Evolutionary conservation across 2,113 vertebrate species (phyloP), one percentile per base, ranked within the genome.

Genomic region (Chlorodrepanis virens): DNA sequence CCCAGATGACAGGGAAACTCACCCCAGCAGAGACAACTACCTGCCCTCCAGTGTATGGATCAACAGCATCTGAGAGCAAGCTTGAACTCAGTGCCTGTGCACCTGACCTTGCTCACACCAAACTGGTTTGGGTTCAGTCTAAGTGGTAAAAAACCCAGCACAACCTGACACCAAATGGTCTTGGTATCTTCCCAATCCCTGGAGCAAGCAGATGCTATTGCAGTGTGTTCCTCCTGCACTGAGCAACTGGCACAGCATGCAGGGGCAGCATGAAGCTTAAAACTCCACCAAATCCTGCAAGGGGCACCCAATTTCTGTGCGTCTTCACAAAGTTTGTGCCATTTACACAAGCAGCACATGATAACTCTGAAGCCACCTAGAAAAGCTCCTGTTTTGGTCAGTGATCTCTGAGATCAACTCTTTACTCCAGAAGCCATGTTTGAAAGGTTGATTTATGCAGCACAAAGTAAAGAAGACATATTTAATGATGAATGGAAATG

Each of bases 361-460:
- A 76, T 49, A 70, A 57, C 1, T 6, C 61, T 49, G 75, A 91
- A 93, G 37, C 24, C 40, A 53, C 45, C 31, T 40, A 63, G 52
- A 82, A 90, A 79, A 86, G 15, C 3, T 24, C 31, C 8, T 0
- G 3, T 91, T 92, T 94, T 59, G 59, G 71, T 93, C 91, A 78
- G 85, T 70, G 47, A 42, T 84, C 69, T 72, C 72, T 1, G 8
- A 91, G 56, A 94, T n/a, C 12, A 4, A 23, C 70, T 76, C 80
- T 90, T 90, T 84, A 69, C 75, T 75, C 88, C 21, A 14, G 75
- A 24, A 97, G 68, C 56, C 64, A 33, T 18, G 0, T 95, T 94
- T 93, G 92, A 97, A 97, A 96, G 96, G 92, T 93, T 97, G 97
- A 97, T 97, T 93, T 96, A 97, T 96, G 95, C 94, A 84, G 91